Conservation (phyloP, 2,888 invertebrate genomes). For the Pseudococcus jackbeardsleyi region DNA sequence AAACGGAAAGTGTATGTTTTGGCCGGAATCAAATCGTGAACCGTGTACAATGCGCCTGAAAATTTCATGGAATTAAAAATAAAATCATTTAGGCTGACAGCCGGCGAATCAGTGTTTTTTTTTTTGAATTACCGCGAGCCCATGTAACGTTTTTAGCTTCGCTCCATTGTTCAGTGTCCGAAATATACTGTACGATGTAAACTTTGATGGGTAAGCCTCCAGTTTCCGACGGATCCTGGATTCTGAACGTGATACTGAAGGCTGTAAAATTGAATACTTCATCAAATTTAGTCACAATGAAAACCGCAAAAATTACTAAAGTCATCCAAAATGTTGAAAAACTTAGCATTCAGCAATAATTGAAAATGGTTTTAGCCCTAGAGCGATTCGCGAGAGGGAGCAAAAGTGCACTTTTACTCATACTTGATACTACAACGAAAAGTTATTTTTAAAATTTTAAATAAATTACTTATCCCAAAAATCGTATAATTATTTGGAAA, state of each 20-base stretch:
- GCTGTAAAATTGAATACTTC: conserved; percentile 72
- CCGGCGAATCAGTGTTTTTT: not conserved
- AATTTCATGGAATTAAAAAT: conserved; percentile 26
- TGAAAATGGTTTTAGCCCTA: no score
- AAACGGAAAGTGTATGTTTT: conserved; percentile 86
- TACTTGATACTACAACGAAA: no score
- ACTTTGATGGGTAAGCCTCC: conserved; percentile 83
- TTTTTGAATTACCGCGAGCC: conserved; percentile 75
- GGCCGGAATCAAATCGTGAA: conserved; percentile 84
- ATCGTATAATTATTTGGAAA: no score
- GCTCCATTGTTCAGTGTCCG: conserved; percentile 80
- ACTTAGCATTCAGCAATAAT: no score
- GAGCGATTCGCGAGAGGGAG: no score
- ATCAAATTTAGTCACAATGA: not conserved
- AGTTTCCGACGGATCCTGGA: conserved; percentile 81
- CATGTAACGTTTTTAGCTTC: conserved; percentile 80
- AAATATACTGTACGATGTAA: conserved; percentile 82
- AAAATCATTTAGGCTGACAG: not conserved
- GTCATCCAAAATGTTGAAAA: no score
- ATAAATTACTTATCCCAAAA: no score
- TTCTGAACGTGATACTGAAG: conserved; percentile 85
- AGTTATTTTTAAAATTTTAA: no score
- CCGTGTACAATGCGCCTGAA: conserved; percentile 81
- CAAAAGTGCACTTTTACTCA: no score
- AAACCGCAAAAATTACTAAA: no score